Evolutionary conservation across 1,140 invertebrate genomes (phyloP).

Genomic region (Carcinoscorpius rotundicauda): DNA sequence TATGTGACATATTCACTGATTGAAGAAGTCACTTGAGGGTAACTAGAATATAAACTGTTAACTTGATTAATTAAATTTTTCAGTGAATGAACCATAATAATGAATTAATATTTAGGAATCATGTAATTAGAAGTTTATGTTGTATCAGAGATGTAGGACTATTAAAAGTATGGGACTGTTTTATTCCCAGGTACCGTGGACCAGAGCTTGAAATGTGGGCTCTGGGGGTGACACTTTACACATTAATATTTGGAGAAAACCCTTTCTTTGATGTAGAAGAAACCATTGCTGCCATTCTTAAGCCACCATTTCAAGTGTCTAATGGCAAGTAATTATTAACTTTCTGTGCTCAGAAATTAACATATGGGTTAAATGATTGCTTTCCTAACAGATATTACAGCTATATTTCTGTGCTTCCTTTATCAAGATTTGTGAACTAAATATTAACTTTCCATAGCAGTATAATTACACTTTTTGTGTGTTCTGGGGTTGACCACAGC

Average conservation of each 20-base stretch:
- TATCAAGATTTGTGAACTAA: background rate
- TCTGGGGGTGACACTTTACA: slow-evolving; percentile 63
- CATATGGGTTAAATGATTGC: background rate
- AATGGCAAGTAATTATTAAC: slow-evolving; percentile 27
- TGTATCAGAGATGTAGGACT: too few species aligned
- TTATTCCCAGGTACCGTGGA: slow-evolving; percentile 51
- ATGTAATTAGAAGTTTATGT: too few species aligned
- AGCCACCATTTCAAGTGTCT: slow-evolving; percentile 37
- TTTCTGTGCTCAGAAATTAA: slow-evolving; percentile 5
- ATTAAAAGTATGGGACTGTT: slow-evolving; percentile 2
- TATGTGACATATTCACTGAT: too few species aligned
- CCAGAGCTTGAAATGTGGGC: slow-evolving; percentile 73
- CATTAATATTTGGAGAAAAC: slow-evolving; percentile 62
- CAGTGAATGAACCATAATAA: too few species aligned
- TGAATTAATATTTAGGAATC: too few species aligned
- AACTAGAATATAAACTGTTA: too few species aligned
- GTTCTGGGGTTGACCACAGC: background rate
- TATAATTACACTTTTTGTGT: too few species aligned
- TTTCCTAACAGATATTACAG: background rate
- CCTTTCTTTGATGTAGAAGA: slow-evolving; percentile 67
- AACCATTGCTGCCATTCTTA: slow-evolving; percentile 49
- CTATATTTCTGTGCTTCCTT: background rate
- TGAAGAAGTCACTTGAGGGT: too few species aligned
- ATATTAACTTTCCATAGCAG: too few species aligned
- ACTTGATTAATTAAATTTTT: too few species aligned